Base-by-base conservation (phyloP, 2,113 vertebrate species). In the Melospiza melodia region DNA sequence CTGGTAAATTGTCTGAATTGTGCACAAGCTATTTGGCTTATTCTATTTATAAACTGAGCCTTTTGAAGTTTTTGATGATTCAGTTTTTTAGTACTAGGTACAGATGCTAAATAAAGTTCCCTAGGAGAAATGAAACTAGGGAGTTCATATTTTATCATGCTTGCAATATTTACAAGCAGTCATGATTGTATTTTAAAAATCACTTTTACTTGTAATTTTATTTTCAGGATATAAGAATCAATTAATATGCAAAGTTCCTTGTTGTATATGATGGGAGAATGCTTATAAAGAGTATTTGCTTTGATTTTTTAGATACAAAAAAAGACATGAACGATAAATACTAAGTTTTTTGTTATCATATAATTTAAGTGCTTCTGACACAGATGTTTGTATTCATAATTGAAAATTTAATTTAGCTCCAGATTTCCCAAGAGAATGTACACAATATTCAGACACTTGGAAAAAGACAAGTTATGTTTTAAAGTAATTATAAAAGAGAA, bases 331-430 rank as follows among this genome's bases (percentile, higher is more conserved):
- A 89, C 39, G 84, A 74, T 86, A 80, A 94, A 92, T 67, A 11
- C 24, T 58, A 61, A 65, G 24, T 84, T 14, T 93, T 94, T 92
- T 72, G 88, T 84, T 96, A 88, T 68, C 52, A 46, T 30, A 44
- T 75, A 82, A 85, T 92, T 75, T 95, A 89, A 95, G 68, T 89
- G 61, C 41, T 93, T 75, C 82, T 93, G 81, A 95, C 84, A 85
- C 84, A 93, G 94, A 96, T 92, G 94, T 96, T 97, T 97, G 59
- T 94, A 95, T 97, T 93, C 96, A 83, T 96, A 97, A 97, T 90
- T 97, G 95, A 97, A 97, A 97, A 95, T 93, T 93, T 94, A 97
- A 97, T 97, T 93, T 96, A 41, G 41, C 61, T 97, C 94, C 87
- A 83, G 51, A 89, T 96, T 93, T 90, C 91, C 93, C 93, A 57